Percentiles rank a stretch among this genome's conserved stretches.
Conservation (phyloP, 2,888 invertebrate genomes). For the Sepioteuthis lessoniana region DNA sequence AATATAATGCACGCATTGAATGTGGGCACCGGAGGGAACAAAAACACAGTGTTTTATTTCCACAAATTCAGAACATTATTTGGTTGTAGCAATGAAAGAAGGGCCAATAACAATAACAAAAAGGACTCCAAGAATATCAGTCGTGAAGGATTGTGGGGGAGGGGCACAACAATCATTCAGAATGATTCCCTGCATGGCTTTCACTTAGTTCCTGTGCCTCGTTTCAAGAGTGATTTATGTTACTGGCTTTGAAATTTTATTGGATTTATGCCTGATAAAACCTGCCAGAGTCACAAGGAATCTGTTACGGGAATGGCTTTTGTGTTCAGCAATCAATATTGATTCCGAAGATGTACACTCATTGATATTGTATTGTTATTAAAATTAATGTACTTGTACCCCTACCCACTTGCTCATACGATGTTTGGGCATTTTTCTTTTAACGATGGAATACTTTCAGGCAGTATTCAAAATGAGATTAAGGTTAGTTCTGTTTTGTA, state of each 20-base stretch:
- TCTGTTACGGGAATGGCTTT: background rate
- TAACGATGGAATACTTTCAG: background rate
- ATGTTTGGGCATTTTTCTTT: background rate
- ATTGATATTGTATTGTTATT: background rate
- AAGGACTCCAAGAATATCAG: background rate
- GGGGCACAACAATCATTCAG: background rate
- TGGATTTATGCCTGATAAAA: conserved; percentile 9
- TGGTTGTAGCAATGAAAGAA: background rate
- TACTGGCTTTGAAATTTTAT: conserved; percentile 21
- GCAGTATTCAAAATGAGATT: background rate
- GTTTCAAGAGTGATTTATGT: conserved; percentile 5
- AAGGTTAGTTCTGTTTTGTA: background rate
- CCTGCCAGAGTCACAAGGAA: conserved; percentile 6
- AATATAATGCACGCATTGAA: background rate
- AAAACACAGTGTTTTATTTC: background rate
- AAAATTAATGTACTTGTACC: conserved; percentile 33
- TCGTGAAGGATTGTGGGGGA: background rate
- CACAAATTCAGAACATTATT: background rate
- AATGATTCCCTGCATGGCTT: background rate
- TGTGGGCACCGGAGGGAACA: background rate
- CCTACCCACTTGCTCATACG: background rate
- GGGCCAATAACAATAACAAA: background rate
- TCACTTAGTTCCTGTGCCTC: background rate
- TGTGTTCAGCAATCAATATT: background rate
- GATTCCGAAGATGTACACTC: background rate